phyloP scores from a whole-genome alignment of 2,797 vertebrate genomes.

The Fistularia commersonii region DNA sequence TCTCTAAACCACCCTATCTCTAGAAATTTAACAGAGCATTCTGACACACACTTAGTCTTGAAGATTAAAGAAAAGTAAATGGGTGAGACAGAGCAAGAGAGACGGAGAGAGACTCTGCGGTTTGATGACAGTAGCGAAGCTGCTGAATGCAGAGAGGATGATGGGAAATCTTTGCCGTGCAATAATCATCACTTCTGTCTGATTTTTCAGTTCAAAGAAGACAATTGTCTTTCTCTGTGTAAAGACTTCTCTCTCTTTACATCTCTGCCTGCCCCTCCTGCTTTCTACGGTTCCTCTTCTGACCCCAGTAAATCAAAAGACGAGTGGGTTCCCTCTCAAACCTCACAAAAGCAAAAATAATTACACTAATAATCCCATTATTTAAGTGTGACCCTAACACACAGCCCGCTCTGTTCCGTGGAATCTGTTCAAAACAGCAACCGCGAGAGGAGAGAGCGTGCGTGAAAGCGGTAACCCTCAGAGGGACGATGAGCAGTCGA shows the following conservation, averaged over 20 bases:
- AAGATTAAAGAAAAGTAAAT: slow-evolving; percentile 46
- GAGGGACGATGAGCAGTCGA: slow-evolving; percentile 23
- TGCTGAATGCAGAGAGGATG: slow-evolving; percentile 43
- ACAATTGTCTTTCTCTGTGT: slow-evolving; percentile 35
- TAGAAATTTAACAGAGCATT: slow-evolving; percentile 35
- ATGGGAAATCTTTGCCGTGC: slow-evolving; percentile 48
- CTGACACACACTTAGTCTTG: slow-evolving; percentile 35
- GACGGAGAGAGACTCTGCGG: slow-evolving; percentile 40
- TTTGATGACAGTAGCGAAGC: slow-evolving; percentile 6
- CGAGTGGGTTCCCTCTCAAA: slow-evolving; percentile 36
- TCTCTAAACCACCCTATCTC: slow-evolving; percentile 49
- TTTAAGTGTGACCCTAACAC: slow-evolving; percentile 39
- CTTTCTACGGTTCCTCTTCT: slow-evolving; percentile 16
- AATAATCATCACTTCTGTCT: slow-evolving; percentile 55
- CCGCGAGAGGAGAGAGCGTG: slow-evolving; percentile 23
- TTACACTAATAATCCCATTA: slow-evolving; percentile 57
- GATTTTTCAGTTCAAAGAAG: slow-evolving; percentile 67
- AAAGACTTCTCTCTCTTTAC: slow-evolving; percentile 37
- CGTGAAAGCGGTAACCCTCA: slow-evolving; percentile 24
- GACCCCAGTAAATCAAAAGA: background rate
- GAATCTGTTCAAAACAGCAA: slow-evolving; percentile 20
- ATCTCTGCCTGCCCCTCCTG: slow-evolving; percentile 28
- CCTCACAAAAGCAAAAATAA: slow-evolving; percentile 57
- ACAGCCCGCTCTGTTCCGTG: background rate
- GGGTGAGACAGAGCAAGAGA: slow-evolving; percentile 26